Evolutionary conservation across 2,113 vertebrate genomes (phyloP).

Genomic region (Isurus oxyrinchus): DNA sequence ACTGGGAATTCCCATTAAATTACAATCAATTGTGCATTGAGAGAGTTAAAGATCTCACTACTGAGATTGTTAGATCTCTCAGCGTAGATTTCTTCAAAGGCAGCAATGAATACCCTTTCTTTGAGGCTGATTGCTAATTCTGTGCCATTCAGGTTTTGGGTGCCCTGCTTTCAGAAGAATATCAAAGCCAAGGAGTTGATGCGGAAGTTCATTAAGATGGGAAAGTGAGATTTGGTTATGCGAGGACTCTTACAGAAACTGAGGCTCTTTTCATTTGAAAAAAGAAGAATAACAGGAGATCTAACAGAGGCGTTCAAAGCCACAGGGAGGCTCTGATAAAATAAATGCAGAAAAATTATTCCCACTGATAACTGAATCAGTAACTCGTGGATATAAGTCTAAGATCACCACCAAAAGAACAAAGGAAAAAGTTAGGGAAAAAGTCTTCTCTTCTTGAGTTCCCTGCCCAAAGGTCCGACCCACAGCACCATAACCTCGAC

Average conservation of each 20-base stretch:
- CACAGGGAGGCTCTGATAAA: neutral
- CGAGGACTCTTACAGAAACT: neutral
- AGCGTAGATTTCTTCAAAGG: too few relatives aligned
- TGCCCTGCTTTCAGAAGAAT: neutral
- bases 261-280: neutral
- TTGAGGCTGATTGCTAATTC: too few relatives aligned
- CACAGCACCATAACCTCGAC: too few relatives aligned
- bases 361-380: neutral
- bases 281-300: neutral
- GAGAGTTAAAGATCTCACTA: too few relatives aligned
- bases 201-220: neutral
- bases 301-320: neutral
- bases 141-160: neutral
- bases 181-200: neutral
- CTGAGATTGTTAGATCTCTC: too few relatives aligned
- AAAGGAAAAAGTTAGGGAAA: neutral
- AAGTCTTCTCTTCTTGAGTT: too few relatives aligned
- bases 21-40: too few relatives aligned
- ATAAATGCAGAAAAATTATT: neutral
- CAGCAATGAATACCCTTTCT: too few relatives aligned
- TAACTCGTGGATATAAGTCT: neutral
- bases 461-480: too few relatives aligned
- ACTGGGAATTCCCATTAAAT: too few relatives aligned
- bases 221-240: neutral
- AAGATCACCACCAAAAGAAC: neutral